phyloP scores from a whole-genome alignment of 2,888 invertebrate species.

The Tetragonisca angustula region DNA sequence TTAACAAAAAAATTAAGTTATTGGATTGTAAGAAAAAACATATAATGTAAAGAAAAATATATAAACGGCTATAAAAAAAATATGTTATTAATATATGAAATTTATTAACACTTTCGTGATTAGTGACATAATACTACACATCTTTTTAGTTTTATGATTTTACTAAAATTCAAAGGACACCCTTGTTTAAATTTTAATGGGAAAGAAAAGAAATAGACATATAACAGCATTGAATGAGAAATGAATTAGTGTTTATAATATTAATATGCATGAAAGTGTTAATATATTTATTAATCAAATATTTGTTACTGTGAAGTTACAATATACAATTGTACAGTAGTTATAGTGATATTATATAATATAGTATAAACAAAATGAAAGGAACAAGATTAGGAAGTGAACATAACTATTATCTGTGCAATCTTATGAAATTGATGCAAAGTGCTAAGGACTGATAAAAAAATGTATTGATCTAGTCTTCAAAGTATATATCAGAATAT shows the following conservation, averaged over 20 bases:
- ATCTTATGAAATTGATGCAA: conserved; percentile 41
- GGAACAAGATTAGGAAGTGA: conserved; percentile 6
- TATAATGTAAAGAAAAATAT: not conserved
- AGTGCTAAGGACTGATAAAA: conserved; percentile 46
- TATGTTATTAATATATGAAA: conserved; percentile 21
- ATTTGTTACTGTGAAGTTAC: conserved; percentile 20
- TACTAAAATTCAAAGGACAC: not conserved
- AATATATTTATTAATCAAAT: conserved; percentile 38
- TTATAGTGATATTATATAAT: conserved; percentile 37
- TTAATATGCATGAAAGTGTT: not conserved
- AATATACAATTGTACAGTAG: conserved; percentile 45
- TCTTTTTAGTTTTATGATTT: not conserved
- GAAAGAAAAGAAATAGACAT: too few species aligned
- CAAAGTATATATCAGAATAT: conserved; percentile 57
- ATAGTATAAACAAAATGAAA: not conserved
- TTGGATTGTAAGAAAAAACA: not conserved
- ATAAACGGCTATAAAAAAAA: conserved; percentile 32
- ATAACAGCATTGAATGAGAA: not conserved
- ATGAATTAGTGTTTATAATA: not conserved
- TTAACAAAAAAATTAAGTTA: not conserved
- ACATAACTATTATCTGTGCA: conserved; percentile 23
- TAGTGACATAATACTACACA: not conserved
- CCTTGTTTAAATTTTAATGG: not conserved
- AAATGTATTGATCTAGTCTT: conserved; percentile 61
- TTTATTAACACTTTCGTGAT: conserved; percentile 21